Evolutionary conservation across 2,113 vertebrate genomes (phyloP).

Genomic region (Brachionichthys hirsutus): DNA sequence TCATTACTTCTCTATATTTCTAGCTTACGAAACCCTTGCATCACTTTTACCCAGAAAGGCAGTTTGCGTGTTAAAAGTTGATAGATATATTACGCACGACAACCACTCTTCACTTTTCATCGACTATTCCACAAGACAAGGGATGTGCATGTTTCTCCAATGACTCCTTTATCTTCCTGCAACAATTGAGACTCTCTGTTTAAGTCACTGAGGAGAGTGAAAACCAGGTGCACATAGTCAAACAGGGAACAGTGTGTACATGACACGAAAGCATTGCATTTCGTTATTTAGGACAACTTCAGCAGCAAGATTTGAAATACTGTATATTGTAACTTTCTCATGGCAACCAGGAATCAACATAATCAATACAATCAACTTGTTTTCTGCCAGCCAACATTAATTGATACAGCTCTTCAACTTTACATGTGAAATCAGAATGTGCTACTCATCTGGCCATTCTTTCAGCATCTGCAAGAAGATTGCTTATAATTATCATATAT

Average conservation of each 20-base stretch:
- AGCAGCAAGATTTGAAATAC: not conserved
- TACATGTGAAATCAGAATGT: constrained; percentile 12
- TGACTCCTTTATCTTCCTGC: constrained; percentile 3
- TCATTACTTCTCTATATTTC: not conserved
- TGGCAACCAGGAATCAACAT: not conserved
- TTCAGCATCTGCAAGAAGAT: constrained; percentile 79
- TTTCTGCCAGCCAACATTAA: not conserved
- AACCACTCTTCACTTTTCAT: not conserved
- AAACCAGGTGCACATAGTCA: not conserved
- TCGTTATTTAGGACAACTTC: too few relatives aligned
- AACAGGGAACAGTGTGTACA: not conserved
- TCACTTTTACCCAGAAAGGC: too few relatives aligned
- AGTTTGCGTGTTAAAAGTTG: not conserved
- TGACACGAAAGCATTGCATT: not conserved
- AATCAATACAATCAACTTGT: not conserved
- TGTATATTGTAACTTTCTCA: not conserved
- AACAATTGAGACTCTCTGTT: not conserved
- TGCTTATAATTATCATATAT: constrained; percentile 89
- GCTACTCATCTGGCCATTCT: constrained; percentile 39
- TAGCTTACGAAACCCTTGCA: not conserved
- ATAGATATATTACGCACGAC: not conserved
- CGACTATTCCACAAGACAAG: too few relatives aligned
- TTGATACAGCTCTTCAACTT: constrained; percentile 2
- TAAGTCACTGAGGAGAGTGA: not conserved
- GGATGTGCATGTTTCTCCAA: not conserved